Base-by-base conservation (phyloP, 2,797 vertebrate genomes). In the Argyrosomus regius region DNA sequence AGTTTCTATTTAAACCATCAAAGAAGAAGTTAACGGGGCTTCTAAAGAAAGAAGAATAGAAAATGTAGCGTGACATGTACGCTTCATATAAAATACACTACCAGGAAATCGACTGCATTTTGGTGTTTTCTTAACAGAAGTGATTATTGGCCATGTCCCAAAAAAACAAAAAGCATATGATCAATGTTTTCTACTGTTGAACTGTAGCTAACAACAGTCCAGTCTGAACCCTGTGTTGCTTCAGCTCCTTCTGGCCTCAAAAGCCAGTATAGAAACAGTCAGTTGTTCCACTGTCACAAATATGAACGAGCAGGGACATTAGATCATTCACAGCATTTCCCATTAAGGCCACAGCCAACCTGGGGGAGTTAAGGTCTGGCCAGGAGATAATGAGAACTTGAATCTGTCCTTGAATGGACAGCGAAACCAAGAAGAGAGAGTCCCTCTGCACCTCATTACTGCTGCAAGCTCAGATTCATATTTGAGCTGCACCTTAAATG, bases 281-380 rank as follows among this genome's bases (percentile, higher is more conserved):
- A 81, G 59, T 83, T 89, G 72, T 88, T 90, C 71, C 84, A 76
- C 70, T 65, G 74, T 81, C 77, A 84, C 73, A 80, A 74, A 85
- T 67, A 35, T 10, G 28, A 84, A 83, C 0, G 4, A 81, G 49
- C 46, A 70, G 66, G 72, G 68, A 81, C 62, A 75, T 86, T 72
- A 87, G 76, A 76, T 89, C 82, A 86, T 84, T 86, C 72, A 63
- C 49, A 85, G 72, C 68, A 61, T 84, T 90, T 88, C 78, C 63
- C 66, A 85, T 76, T 78, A 76, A 86, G 78, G 58, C 65, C 58
- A 77, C 20, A 86, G 78, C 72, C 76, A 76, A 80, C 66, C 75
- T 81, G 74, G 52, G 77, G 72, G 69, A 85, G 73, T 35, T 11
- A 14, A 74, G 69, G 57, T 75, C 78, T 35, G 66, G 84, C 83